Base-by-base conservation (phyloP, 2,113 vertebrate genomes). In the Caracal caracal region DNA sequence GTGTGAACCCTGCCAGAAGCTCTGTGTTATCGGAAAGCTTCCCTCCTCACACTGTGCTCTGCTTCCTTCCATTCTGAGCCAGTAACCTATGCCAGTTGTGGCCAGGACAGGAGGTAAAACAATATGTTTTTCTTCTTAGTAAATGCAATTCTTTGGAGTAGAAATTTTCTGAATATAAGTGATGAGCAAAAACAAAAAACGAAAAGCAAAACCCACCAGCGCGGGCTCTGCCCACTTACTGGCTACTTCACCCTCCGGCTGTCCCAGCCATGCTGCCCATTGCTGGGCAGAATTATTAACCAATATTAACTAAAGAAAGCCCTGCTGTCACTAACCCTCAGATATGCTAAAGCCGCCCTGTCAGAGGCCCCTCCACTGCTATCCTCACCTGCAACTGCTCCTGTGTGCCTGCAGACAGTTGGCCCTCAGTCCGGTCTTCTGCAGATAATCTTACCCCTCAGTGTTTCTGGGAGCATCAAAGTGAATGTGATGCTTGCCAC, bases 241-340 rank as follows among this genome's bases (percentile, higher is more conserved):
- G 20, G 82, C 30, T 51, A 28, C n/a, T 37, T 65, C 6, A 3
- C 35, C 33, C 51, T 43, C n/a, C 16, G 76, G 37, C 35, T 2
- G 10, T 30, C 51, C 4, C 87, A 75, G n/a, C 70, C 71, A 35
- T 33, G 33, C 15, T 37, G 17, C n/a, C 40, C 66, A 3, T 53
- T 85, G 37, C 90, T 33, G 47, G 66, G 71, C 37, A 92, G 78
- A 92, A 59, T 88, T 35, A 81, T 24, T 80, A 90, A 73, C 63
- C 68, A 56, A 8, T 13, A 22, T 63, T 91, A 56, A 68, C 47
- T 56, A 92, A 61, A 56, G 75, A 68, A 75, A 2, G 33, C 56
- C 22, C 33, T 37, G 66, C 61, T 22, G 16, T 61, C 80, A 37
- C 80, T 30, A 33, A 11, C n/a, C 56, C 76, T 24, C 26, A 82